Percentiles rank a stretch among this genome's conserved stretches.
Conservation (phyloP, 2,113 vertebrate species). For the Perognathus longimembris region DNA sequence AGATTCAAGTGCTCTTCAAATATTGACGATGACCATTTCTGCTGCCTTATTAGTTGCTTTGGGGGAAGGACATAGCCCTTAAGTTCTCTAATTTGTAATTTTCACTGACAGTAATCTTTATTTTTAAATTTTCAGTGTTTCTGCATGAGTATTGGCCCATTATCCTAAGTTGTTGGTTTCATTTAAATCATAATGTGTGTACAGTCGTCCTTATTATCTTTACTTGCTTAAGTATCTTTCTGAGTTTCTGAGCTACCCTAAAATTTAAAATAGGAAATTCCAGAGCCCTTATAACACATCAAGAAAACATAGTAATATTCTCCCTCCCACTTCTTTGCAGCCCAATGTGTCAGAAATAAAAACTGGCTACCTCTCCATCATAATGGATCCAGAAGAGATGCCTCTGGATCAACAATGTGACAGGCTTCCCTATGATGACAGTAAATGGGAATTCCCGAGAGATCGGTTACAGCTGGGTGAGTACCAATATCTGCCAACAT, state of each 20-base stretch:
- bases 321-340: conserved; percentile 69
- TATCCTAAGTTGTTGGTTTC: background rate
- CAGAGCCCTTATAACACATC: background rate
- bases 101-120: background rate
- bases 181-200: background rate
- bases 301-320: background rate
- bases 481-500: background rate
- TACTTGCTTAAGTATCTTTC: background rate
- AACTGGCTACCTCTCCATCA: conserved; percentile 95
- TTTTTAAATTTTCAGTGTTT: background rate
- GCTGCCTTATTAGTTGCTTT: background rate
- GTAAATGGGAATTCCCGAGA: conserved; percentile 96
- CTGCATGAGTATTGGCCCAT: background rate
- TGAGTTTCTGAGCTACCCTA: background rate
- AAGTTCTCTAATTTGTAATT: background rate
- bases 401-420: conserved; percentile 93
- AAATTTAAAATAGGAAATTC: background rate
- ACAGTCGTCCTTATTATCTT: background rate
- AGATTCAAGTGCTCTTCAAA: background rate
- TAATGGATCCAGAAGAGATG: conserved; percentile 96
- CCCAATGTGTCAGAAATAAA: conserved; percentile 92
- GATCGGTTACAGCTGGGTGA: conserved; percentile 92
- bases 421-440: conserved; percentile 94
- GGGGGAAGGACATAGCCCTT: background rate
- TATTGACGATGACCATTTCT: background rate